Conservation (phyloP, 92 coral and sea anemone species). For the Zoanthus sansibaricus region DNA sequence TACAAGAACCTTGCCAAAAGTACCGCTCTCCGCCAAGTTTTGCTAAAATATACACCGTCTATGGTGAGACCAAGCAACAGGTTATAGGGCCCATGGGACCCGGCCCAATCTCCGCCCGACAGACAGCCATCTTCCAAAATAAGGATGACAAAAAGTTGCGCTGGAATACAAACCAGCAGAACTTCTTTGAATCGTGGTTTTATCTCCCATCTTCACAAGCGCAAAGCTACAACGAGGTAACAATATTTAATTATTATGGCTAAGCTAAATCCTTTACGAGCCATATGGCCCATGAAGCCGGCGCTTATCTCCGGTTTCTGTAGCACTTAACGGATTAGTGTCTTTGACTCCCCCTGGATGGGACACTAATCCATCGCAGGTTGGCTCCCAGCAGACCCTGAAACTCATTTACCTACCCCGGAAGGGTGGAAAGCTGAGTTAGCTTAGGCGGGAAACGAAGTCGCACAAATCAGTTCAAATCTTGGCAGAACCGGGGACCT, state of each 20-base stretch:
- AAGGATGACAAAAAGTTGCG: conserved; percentile 6
- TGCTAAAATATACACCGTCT: not conserved
- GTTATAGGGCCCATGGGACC: not conserved
- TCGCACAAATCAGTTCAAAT: no score
- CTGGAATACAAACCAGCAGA: conserved; percentile 11
- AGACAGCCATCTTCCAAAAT: conserved; percentile 10
- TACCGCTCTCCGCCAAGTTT: conserved; percentile 33
- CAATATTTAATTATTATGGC: not conserved
- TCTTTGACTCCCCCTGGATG: no score
- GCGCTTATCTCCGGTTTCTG: no score
- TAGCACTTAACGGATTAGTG: no score
- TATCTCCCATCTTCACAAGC: conserved; percentile 23
- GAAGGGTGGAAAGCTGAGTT: no score
- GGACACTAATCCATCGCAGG: no score
- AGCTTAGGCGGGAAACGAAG: no score
- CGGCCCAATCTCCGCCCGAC: conserved; percentile 2
- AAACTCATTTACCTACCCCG: no score
- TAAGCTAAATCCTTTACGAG: no score
- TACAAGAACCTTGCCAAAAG: conserved; percentile 22
- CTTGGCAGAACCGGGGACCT: no score
- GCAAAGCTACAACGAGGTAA: conserved; percentile 8
- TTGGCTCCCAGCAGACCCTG: no score
- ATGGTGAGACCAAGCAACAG: conserved; percentile 24
- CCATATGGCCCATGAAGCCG: no score
- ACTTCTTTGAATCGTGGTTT: conserved; percentile 30